phyloP scores from a whole-genome alignment of 2,113 vertebrate genomes.

The Chauna torquata region DNA sequence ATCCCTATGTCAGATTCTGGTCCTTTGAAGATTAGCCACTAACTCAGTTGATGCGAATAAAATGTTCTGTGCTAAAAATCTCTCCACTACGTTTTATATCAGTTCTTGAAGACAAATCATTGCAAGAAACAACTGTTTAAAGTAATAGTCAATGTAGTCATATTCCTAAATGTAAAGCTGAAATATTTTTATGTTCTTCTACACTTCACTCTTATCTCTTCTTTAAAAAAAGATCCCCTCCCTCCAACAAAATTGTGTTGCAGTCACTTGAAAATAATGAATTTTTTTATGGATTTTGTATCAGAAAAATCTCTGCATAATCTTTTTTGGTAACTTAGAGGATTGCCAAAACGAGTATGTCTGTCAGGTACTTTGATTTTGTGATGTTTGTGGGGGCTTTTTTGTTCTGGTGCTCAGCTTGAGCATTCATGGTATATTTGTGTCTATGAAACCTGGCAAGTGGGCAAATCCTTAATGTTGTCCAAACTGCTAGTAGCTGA shows the following conservation, averaged over 20 bases:
- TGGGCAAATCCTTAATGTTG: background rate
- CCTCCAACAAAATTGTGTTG: background rate
- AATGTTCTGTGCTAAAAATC: constrained; percentile 35
- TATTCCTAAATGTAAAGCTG: background rate
- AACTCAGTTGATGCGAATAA: constrained; percentile 42
- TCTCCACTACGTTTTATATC: background rate
- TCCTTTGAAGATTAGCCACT: background rate
- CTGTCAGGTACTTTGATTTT: background rate
- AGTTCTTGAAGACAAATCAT: constrained; percentile 2
- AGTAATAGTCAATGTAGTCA: background rate
- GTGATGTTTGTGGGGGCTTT: background rate
- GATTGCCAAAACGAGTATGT: background rate
- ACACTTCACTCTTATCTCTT: background rate
- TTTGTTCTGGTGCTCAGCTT: background rate
- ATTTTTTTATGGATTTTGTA: constrained; percentile 1
- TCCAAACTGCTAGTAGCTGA: background rate
- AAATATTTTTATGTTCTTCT: background rate
- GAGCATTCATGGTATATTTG: background rate
- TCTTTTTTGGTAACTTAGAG: background rate
- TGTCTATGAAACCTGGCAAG: background rate
- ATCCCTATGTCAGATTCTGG: background rate
- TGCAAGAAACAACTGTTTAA: background rate
- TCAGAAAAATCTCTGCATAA: background rate
- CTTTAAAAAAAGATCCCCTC: background rate
- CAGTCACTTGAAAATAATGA: background rate